Percentiles rank a stretch among this genome's conserved stretches.
These are phyloP conservation scores for Drosophila kanekoi DNA, from an alignment of 2,888 invertebrate species.

Conservation along the genomic window DNA sequence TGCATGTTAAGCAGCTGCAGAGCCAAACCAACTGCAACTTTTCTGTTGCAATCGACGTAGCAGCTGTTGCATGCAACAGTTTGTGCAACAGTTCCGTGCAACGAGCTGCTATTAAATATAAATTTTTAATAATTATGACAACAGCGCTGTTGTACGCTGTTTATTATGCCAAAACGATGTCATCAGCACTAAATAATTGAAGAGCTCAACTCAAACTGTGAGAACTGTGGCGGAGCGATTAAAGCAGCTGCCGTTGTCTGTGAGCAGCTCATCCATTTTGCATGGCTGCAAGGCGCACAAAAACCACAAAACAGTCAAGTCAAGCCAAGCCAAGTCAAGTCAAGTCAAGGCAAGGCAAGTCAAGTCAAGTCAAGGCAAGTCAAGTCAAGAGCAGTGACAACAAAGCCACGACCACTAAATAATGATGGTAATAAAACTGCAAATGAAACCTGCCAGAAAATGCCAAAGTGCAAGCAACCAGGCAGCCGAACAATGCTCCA, in stretches of 20 bases:
- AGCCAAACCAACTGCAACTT: not conserved
- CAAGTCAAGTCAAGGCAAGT: conserved; percentile 26
- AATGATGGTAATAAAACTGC: conserved; percentile 70
- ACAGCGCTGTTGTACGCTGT: not conserved
- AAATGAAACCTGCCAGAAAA: conserved; percentile 54
- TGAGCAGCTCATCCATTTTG: conserved; percentile 14
- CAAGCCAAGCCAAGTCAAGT: conserved; percentile 28
- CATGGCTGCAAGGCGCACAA: conserved; percentile 13
- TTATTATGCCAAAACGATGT: conserved; percentile 24
- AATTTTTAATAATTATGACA: conserved; percentile 7
- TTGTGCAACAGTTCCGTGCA: conserved; percentile 12
- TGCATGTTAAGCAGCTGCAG: conserved; percentile 2
- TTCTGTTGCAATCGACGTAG: not conserved
- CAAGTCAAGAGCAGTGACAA: conserved; percentile 46
- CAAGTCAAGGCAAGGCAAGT: conserved; percentile 27
- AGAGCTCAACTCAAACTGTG: conserved; percentile 14
- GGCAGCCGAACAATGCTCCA: conserved; percentile 39
- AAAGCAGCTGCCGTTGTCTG: conserved; percentile 20
- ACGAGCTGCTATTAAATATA: conserved; percentile 3
- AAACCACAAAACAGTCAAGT: conserved; percentile 38
- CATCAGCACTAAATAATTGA: conserved; percentile 32
- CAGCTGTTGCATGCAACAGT: not conserved
- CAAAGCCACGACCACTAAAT: conserved; percentile 44
- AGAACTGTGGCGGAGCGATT: conserved; percentile 24
- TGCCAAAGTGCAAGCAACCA: conserved; percentile 45